Evolutionary conservation across 2,888 invertebrate genomes (phyloP).

Genomic region (Megalurothrips usitatus): DNA sequence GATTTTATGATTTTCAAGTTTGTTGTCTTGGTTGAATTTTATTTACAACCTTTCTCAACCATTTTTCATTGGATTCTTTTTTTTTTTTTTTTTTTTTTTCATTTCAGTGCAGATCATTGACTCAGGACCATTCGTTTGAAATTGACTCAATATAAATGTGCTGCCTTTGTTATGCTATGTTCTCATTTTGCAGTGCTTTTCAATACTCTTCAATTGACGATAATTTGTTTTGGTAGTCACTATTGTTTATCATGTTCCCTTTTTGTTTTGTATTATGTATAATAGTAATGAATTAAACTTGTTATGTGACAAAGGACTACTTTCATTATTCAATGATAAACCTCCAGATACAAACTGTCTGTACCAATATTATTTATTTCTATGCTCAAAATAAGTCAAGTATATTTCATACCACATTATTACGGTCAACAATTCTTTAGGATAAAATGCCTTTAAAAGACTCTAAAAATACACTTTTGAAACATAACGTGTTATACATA

Average conservation of each 20-base stretch:
- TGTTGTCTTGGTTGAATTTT: background rate
- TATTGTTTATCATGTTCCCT: background rate
- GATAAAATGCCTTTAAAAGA: too few relatives aligned
- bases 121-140: background rate
- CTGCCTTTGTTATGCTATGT: background rate
- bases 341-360: background rate
- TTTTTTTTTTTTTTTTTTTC: background rate
- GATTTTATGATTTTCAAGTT: background rate
- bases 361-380: background rate
- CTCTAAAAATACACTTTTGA: too few relatives aligned
- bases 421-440: too few relatives aligned
- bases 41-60: background rate
- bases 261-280: slow-evolving; percentile 3
- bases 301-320: background rate
- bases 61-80: background rate
- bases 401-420: too few relatives aligned
- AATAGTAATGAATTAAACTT: background rate
- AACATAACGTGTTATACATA: too few relatives aligned
- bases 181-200: background rate
- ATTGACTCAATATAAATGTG: background rate
- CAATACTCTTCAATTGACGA: background rate
- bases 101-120: background rate
- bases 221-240: background rate
- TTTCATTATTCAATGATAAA: background rate
- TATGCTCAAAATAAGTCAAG: background rate